Base-by-base conservation (phyloP, 2,888 invertebrate species). In the Thera obeliscata region DNA sequence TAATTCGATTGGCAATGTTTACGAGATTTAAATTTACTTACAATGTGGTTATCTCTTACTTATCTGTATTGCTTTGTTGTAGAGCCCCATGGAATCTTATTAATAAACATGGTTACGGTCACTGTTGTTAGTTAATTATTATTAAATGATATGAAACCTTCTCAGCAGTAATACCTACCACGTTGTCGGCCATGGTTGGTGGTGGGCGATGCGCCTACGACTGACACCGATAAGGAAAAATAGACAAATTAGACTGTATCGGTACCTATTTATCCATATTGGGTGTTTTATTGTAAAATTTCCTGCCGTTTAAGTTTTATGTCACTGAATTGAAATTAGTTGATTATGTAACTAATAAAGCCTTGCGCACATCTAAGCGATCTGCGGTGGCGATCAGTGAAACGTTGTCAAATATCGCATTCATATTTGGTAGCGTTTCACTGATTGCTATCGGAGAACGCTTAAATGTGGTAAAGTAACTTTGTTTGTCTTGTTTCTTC, bases 201-300 rank as follows among this genome's bases (percentile, higher is more conserved):
- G 1, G 72, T 74, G 72, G 74, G 72, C 69, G 74, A 49, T 41
- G 70, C 72, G 72, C 70, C 72, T 64, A 72, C 72, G 57, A 55
- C 60, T 41, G 52, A 50, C 56, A 56, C 69, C 22, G 56, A 58
- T 67, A 66, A 66, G 67, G 67, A 64, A 72, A 69, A 65, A 74
- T 71, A 68, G 71, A 69, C 69, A 68, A 69, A 70, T 65, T 64
- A 33, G 67, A 57, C 52, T 66, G 62, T 60, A 6, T 50, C 5
- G n/a, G 48, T 50, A 41, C 3, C 3, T 36, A 50, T 41, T 7
- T 8, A 12, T 43, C 54, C 55, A 33, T 66, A 56, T 69, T 61
- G 2, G 69, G 59, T 60, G 59, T 36, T 66, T 60, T 60, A 61
- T 64, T 54, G 55, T 46, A 61, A 61, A 56, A 68, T 60, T 64